Percentiles rank a stretch among this genome's conserved stretches.
phyloP scores from a whole-genome alignment of 2,113 vertebrate genomes.

The Phocoena sinus region DNA sequence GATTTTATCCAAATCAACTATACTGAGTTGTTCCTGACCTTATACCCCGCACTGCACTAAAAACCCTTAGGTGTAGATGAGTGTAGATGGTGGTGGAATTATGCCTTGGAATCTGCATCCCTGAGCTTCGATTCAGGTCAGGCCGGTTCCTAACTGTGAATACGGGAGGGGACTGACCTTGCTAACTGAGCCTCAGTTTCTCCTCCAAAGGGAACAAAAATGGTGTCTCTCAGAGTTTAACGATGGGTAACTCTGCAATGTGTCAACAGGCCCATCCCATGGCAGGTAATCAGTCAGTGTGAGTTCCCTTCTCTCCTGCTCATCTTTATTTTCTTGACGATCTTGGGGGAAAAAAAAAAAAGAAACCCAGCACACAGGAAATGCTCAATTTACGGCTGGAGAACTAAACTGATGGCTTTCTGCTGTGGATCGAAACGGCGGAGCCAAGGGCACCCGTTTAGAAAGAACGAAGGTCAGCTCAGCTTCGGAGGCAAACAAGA shows the following conservation, averaged over 20 bases:
- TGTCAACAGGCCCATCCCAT: accelerated
- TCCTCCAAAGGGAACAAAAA: not conserved
- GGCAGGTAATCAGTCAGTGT: too few species aligned
- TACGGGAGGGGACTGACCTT: accelerated
- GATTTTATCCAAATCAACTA: accelerated
- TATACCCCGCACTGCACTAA: accelerated
- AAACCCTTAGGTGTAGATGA: accelerated
- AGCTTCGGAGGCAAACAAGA: not conserved
- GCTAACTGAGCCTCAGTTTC: not conserved
- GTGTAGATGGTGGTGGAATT: accelerated
- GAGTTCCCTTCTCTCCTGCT: not conserved
- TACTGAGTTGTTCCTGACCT: not conserved
- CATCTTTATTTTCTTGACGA: accelerated
- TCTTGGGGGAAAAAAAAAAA: not conserved
- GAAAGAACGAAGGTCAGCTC: not conserved
- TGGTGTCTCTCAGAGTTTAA: not conserved
- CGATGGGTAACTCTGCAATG: not conserved
- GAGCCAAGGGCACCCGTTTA: accelerated
- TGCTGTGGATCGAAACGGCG: accelerated
- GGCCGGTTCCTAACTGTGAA: accelerated
- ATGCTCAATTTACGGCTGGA: accelerated
- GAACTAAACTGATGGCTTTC: not conserved
- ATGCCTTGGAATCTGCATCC: not conserved
- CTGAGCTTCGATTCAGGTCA: not conserved
- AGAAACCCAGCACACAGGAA: not conserved